These are phyloP conservation scores for Mionectes macconnelli DNA, from an alignment of 2,113 vertebrate genomes.

Conservation along the genomic window DNA sequence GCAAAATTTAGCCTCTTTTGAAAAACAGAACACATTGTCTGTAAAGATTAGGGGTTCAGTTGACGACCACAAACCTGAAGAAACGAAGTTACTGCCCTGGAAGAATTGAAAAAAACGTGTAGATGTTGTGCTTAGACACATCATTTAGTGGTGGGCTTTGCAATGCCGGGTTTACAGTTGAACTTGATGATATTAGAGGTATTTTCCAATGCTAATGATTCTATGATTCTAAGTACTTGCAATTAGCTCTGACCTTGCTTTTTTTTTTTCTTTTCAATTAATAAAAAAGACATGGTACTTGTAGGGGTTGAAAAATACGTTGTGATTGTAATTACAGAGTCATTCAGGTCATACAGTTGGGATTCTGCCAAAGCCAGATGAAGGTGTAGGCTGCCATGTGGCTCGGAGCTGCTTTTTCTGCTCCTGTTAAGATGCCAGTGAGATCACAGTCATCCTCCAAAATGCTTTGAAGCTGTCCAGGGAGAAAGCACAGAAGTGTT, in stretches of 20 bases:
- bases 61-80: neutral
- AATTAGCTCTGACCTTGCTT: neutral
- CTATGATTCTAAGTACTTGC: neutral
- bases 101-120: neutral
- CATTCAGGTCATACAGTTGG: neutral
- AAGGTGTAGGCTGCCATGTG: neutral
- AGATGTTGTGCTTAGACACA: neutral
- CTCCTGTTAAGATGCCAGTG: neutral
- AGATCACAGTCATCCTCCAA: neutral
- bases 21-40: neutral
- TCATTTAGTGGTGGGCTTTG: too few species aligned
- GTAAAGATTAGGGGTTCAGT: neutral
- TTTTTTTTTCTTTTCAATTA: neutral
- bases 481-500: neutral
- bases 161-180: neutral
- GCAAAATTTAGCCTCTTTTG: neutral
- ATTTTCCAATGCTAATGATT: neutral
- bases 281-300: neutral
- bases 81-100: neutral
- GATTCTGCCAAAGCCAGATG: neutral
- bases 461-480: neutral
- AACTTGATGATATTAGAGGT: neutral
- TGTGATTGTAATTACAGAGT: neutral
- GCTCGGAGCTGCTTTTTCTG: neutral
- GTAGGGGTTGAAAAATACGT: neutral